phyloP scores from a whole-genome alignment of 2,797 vertebrate genomes.

The Lepilemur ruficaudatus region DNA sequence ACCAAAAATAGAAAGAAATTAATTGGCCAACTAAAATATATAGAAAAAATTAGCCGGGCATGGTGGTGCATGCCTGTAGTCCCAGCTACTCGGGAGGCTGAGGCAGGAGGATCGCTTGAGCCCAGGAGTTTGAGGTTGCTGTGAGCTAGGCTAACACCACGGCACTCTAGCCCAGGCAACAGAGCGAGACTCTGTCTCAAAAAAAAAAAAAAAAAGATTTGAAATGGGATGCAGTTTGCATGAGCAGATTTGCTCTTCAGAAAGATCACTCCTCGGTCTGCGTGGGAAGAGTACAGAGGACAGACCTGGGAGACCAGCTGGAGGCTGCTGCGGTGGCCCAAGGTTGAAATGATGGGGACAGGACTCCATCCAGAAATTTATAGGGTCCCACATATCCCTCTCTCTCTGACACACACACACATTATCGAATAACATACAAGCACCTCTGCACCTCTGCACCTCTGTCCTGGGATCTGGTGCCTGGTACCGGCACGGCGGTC shows the following conservation, averaged over 20 bases:
- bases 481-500: background rate
- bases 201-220: background rate
- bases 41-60: no score
- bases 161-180: no score
- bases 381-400: background rate
- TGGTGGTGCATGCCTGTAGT: no score
- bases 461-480: background rate
- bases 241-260: background rate
- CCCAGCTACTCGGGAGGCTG: no score
- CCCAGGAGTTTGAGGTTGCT: no score
- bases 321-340: background rate
- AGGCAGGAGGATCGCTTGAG: no score
- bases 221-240: background rate
- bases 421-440: background rate
- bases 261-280: background rate
- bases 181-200: no score
- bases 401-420: background rate
- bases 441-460: accelerated
- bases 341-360: background rate
- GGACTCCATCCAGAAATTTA: background rate
- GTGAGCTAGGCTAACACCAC: no score
- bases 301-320: accelerated
- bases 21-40: no score
- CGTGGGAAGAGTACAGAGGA: background rate
- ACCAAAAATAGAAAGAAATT: no score